A percentile compares a stretch with the other conserved stretches of the same genome.
These are phyloP conservation scores for Syngnathus acus DNA, from an alignment of 2,797 vertebrate genomes.

Conservation along the genomic window DNA sequence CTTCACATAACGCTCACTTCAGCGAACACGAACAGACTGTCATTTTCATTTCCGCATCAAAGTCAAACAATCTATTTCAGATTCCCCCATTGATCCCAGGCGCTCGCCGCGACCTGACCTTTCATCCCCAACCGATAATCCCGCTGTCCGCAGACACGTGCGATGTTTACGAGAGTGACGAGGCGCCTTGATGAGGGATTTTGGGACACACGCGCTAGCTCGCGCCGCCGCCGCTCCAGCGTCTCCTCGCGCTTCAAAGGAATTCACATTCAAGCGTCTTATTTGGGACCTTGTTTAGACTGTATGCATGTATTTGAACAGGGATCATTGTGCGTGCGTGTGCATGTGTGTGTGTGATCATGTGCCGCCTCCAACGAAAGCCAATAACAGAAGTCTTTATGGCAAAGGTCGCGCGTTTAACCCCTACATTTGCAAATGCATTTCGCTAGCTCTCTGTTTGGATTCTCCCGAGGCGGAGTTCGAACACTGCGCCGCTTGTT, in stretches of 20 bases:
- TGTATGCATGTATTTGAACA: conserved; percentile 24
- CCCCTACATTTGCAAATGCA: conserved; percentile 4
- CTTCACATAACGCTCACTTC: background rate
- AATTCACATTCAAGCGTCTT: conserved; percentile 43
- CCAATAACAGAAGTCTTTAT: conserved; percentile 6
- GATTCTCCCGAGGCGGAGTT: conserved; percentile 7
- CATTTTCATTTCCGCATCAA: background rate
- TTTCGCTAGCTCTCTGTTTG: conserved; percentile 1
- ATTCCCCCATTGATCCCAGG: conserved; percentile 24
- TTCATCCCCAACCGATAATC: conserved; percentile 32
- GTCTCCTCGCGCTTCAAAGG: conserved; percentile 39
- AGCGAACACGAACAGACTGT: conserved; percentile 17
- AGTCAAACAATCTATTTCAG: background rate
- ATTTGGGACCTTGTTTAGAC: conserved; percentile 36
- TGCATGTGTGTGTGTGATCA: conserved; percentile 9
- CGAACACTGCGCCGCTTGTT: conserved; percentile 12
- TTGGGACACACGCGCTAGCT: conserved; percentile 44
- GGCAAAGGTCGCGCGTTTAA: conserved; percentile 8
- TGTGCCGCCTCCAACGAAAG: conserved; percentile 1
- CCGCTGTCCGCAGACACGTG: conserved; percentile 37
- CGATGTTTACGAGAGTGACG: conserved; percentile 40
- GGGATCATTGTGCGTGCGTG: conserved; percentile 6
- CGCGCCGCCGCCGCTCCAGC: conserved; percentile 33
- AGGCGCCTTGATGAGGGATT: conserved; percentile 44
- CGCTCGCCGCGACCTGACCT: conserved; percentile 24